Percentiles rank a stretch among this genome's conserved stretches.
Conservation (phyloP, 2,113 vertebrate genomes). For the Odobenus rosmarus region DNA sequence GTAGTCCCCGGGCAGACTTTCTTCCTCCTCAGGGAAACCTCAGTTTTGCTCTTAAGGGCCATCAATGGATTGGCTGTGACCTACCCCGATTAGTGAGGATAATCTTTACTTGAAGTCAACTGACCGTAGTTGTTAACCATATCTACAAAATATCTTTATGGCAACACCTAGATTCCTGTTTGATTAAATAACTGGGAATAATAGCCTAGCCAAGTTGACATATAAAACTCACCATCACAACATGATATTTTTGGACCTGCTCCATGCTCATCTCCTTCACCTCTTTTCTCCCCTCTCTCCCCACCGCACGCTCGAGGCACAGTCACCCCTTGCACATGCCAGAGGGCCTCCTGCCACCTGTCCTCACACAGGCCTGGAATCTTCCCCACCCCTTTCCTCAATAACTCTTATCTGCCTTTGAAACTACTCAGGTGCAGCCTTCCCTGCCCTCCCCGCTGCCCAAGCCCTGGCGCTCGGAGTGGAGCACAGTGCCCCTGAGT, state of each 20-base stretch:
- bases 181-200: neutral
- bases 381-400: conserved; percentile 15
- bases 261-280: neutral
- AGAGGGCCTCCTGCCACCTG: conserved; percentile 39
- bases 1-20: neutral
- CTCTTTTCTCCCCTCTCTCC: neutral
- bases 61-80: neutral
- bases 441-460: accelerated
- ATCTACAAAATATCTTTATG: neutral
- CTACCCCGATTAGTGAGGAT: neutral
- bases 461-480: neutral
- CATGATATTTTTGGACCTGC: neutral
- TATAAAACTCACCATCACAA: neutral
- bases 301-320: neutral
- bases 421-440: neutral
- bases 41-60: neutral
- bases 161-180: neutral
- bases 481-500: neutral
- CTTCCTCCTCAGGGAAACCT: neutral
- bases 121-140: neutral
- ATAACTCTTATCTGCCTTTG: neutral
- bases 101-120: conserved; percentile 18
- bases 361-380: neutral
- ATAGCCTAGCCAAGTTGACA: neutral
- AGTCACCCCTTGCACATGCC: neutral